Evolutionary conservation across 1,140 invertebrate species (phyloP).

Genomic region (Pseudomyrmex cubaensis): DNA sequence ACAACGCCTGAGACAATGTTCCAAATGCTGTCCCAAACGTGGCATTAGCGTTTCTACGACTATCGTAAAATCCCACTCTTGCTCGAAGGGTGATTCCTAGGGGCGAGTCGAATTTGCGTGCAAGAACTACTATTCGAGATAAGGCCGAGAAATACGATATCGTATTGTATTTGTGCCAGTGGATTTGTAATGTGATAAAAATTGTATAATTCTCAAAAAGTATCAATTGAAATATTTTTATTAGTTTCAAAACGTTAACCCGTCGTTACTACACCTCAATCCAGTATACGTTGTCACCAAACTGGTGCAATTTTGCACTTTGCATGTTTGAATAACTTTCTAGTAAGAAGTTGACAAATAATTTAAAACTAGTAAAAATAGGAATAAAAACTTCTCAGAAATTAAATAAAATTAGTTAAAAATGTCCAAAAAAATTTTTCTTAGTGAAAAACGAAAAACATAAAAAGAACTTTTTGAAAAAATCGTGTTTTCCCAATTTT

Average conservation of each 20-base stretch:
- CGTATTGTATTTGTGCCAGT: background rate
- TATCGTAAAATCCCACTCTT: constrained; percentile 31
- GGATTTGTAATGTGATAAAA: background rate
- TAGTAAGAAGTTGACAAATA: too few species aligned
- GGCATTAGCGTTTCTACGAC: constrained; percentile 43
- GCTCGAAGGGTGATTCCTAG: background rate
- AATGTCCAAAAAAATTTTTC: too few species aligned
- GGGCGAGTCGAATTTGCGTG: constrained; percentile 29
- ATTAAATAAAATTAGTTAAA: too few species aligned
- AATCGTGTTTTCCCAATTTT: too few species aligned
- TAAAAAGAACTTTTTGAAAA: too few species aligned
- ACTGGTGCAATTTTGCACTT: too few species aligned
- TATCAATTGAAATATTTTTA: background rate
- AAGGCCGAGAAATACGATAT: background rate
- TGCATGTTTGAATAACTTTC: too few species aligned
- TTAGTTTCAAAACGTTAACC: background rate
- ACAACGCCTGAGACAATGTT: constrained; percentile 46
- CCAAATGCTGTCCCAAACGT: constrained; percentile 51
- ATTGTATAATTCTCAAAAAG: background rate
- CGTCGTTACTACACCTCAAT: too few species aligned
- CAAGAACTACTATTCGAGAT: background rate
- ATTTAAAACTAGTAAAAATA: too few species aligned
- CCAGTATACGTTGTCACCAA: too few species aligned
- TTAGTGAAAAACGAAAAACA: too few species aligned
- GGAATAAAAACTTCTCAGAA: too few species aligned